phyloP scores from a whole-genome alignment of 2,113 vertebrate species.

The Morone chrysops region DNA sequence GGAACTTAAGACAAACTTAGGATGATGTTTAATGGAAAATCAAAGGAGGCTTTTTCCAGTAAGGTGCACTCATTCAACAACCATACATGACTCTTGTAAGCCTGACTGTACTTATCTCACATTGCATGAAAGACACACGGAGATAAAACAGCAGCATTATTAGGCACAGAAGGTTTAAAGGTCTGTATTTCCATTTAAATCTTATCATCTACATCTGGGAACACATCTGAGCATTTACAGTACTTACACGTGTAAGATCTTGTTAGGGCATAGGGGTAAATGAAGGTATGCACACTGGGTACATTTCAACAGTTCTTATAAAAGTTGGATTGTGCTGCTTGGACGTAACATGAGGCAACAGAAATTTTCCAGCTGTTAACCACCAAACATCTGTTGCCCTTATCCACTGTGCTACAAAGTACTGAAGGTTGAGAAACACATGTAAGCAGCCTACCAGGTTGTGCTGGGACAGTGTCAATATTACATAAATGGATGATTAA shows the following conservation, averaged over 20 bases:
- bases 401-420: background rate
- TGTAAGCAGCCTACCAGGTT: background rate
- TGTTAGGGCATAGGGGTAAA: background rate
- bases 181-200: background rate
- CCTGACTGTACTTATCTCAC: background rate
- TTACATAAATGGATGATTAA: background rate
- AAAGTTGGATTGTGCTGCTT: background rate
- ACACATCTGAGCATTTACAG: background rate
- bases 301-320: background rate
- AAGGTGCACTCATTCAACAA: background rate
- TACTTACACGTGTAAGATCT: background rate
- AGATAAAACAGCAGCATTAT: background rate
- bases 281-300: background rate
- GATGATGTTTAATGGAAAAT: constrained; percentile 51
- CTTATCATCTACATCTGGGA: background rate
- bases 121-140: background rate
- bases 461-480: background rate
- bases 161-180: background rate
- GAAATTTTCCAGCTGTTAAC: constrained; percentile 45
- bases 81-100: background rate
- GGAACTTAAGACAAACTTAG: constrained; percentile 19
- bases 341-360: constrained; percentile 20
- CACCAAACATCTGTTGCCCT: constrained; percentile 56
- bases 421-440: background rate
- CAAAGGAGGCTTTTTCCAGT: constrained; percentile 18